phyloP scores from a whole-genome alignment of 1,140 invertebrate genomes.

The Ceratitis capitata region DNA sequence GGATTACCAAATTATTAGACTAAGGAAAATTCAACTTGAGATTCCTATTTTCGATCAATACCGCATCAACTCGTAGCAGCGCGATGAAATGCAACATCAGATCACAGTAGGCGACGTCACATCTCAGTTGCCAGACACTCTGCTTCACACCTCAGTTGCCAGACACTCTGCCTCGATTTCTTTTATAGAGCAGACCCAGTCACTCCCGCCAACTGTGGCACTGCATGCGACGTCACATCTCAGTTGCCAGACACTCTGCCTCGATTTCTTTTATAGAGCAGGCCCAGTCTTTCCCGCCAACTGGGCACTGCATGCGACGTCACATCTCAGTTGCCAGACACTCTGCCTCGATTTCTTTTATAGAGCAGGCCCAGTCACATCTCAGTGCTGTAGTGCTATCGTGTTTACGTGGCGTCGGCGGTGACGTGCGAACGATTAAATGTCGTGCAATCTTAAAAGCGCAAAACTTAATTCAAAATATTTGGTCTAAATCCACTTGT shows the following conservation, averaged over 20 bases:
- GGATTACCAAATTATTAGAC: no score
- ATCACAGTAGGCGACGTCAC: no score
- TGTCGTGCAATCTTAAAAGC: no score
- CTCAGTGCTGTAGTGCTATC: neutral
- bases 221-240: neutral
- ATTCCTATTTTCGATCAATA: neutral
- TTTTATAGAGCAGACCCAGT: neutral
- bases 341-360: neutral
- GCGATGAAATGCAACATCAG: no score
- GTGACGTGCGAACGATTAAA: no score
- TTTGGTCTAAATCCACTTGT: no score
- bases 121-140: no score
- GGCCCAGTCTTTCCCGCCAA: neutral
- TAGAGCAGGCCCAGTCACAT: neutral
- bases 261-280: neutral
- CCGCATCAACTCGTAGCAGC: neutral
- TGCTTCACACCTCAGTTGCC: no score
- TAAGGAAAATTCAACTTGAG: no score
- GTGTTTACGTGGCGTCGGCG: no score
- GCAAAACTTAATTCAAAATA: no score
- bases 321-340: neutral
- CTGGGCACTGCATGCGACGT: neutral
- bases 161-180: neutral
- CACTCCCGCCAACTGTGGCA: neutral
- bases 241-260: neutral